Conservation (phyloP, 2,113 vertebrate genomes). For the Martes martes region DNA sequence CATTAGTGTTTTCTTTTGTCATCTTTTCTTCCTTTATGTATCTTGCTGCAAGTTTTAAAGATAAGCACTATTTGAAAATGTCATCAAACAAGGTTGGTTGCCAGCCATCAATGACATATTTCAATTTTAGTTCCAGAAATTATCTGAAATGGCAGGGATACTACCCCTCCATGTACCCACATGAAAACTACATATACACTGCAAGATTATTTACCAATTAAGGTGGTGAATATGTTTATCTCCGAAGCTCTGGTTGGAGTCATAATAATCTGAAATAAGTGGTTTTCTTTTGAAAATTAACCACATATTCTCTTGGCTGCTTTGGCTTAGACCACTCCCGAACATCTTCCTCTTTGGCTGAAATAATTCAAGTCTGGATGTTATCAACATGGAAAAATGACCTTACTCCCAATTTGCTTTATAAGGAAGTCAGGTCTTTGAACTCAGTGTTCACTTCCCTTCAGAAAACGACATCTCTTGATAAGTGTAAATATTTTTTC, state of each 20-base stretch:
- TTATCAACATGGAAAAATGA: constrained; percentile 8
- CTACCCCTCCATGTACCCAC: too few species aligned
- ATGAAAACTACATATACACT: not conserved
- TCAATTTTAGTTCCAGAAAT: constrained; percentile 16
- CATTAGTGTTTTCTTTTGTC: not conserved
- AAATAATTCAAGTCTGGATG: constrained; percentile 35
- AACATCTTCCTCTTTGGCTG: not conserved
- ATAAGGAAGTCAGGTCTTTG: constrained; percentile 37
- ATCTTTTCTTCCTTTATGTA: not conserved
- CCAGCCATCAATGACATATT: not conserved
- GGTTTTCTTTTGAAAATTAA: constrained; percentile 7
- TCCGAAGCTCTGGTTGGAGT: not conserved
- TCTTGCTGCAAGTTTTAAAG: not conserved
- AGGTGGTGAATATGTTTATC: not conserved
- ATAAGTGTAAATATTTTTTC: constrained; percentile 66
- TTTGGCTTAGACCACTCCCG: not conserved
- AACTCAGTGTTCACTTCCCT: constrained; percentile 52
- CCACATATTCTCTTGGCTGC: not conserved
- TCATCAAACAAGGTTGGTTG: not conserved
- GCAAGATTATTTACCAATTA: not conserved
- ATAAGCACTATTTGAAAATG: constrained; percentile 23
- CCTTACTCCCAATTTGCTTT: constrained; percentile 12
- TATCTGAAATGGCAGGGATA: not conserved
- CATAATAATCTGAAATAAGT: not conserved
- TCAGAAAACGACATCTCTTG: constrained; percentile 45